These are phyloP conservation scores for Remorina albescens DNA, from an alignment of 2,797 vertebrate species.

Conservation along the genomic window DNA sequence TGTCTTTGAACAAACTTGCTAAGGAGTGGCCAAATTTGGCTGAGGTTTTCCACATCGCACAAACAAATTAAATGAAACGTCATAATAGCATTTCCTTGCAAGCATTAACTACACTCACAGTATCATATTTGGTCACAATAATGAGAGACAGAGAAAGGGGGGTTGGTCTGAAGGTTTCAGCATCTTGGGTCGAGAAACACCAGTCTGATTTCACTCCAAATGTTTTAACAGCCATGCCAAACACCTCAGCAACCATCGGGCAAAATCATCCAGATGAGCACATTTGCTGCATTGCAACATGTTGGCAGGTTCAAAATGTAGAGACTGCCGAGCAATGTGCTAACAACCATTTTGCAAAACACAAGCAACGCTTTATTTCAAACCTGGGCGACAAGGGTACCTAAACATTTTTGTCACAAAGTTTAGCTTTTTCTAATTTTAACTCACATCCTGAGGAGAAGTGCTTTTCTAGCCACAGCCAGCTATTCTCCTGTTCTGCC, in stretches of 20 bases:
- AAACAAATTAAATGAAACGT: background rate
- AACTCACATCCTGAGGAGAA: slow-evolving; percentile 43
- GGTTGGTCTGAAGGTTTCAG: background rate
- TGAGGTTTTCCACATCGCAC: background rate
- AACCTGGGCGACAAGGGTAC: background rate
- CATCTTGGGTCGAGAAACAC: background rate
- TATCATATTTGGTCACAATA: background rate
- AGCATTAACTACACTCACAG: background rate
- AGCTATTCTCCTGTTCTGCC: slow-evolving; percentile 27
- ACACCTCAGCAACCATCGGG: background rate
- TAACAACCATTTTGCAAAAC: slow-evolving; percentile 9
- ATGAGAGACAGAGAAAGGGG: background rate
- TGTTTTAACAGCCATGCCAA: background rate
- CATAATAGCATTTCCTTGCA: background rate
- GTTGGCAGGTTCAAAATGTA: background rate
- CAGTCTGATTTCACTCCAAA: background rate
- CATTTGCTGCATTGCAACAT: background rate
- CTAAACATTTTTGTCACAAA: slow-evolving; percentile 17
- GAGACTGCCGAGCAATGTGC: background rate
- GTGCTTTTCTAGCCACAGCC: slow-evolving; percentile 49
- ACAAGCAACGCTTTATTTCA: background rate
- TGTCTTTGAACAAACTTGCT: background rate
- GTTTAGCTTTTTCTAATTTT: slow-evolving; percentile 23
- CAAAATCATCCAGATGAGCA: background rate
- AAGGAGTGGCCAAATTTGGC: background rate